Base-by-base conservation (phyloP, 1,140 invertebrate genomes). In the Delia radicum region DNA sequence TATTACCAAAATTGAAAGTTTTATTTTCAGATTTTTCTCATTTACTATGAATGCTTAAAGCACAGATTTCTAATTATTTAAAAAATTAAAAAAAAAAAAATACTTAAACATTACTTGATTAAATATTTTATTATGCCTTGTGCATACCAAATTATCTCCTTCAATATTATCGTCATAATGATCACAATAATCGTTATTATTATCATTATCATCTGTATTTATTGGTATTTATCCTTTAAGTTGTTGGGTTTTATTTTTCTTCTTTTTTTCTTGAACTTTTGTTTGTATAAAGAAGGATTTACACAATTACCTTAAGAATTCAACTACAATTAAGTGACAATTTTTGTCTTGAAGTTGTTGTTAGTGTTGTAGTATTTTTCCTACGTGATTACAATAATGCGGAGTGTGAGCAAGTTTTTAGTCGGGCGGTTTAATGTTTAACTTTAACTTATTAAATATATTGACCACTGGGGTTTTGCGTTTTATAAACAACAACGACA, bases 261-360 rank as follows among this genome's bases (percentile, higher is more conserved):
- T 46, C 6, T 46, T 15, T 10, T 5, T 4, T 48, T 48, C 3
- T n/a, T 46, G 42, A 2, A 7, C 24, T 12, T 69, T 18, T 24
- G 65, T 31, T n/a, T 21, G 65, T 69, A 18, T 69, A 37, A 69
- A 55, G 48, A 69, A 69, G 65, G 65, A 69, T 69, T 69, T 69
- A 33, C 21, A 69, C 65, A 69, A 69, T 69, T 69, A 69, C 65
- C 65, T 69, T 69, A 69, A 69, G 21, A 69, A 69, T 69, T 33
- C 65, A 69, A 69, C 65, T 75, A 69, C 75, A 75, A 75, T 75
- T 75, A 75, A 75, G 75, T 75, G 75, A 75, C 75, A 75, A 75
- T 75, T 75, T 75, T 33, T 63, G 21, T 24, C 1, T 55, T 55
- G 63, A 18, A 31, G 63, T 67, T 31, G 28, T 31, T 69, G 29